A percentile compares a stretch with the other conserved stretches of the same genome.
Evolutionary conservation across 2,888 invertebrate genomes (phyloP).

Genomic region (Drosophila dives): DNA sequence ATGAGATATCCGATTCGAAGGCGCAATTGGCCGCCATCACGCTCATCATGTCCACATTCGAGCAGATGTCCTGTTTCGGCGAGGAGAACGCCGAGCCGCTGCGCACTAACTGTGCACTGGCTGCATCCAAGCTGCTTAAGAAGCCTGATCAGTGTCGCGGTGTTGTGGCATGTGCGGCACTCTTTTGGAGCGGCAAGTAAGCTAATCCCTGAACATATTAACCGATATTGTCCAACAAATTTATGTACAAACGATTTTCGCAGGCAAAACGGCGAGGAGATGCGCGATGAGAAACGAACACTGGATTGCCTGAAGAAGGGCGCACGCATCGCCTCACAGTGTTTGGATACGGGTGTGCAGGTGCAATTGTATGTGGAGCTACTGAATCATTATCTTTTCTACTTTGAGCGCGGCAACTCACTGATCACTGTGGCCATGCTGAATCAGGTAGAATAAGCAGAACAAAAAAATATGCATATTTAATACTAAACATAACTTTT

Average conservation of each 20-base stretch:
- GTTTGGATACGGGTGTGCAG: slow-evolving; percentile 98
- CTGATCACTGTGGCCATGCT: slow-evolving; percentile 86
- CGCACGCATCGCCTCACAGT: slow-evolving; percentile 97
- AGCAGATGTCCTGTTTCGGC: slow-evolving; percentile 96
- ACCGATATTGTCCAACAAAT: neutral
- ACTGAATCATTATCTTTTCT: slow-evolving; percentile 96
- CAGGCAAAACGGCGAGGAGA: slow-evolving; percentile 86
- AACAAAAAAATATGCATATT: neutral
- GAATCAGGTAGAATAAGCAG: slow-evolving; percentile 85
- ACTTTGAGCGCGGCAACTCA: slow-evolving; percentile 94
- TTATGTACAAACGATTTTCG: neutral
- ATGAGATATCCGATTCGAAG: slow-evolving; percentile 98
- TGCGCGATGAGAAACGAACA: slow-evolving; percentile 95
- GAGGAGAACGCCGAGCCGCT: slow-evolving; percentile 99
- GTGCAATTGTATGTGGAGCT: slow-evolving; percentile 98
- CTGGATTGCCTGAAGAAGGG: slow-evolving; percentile 98
- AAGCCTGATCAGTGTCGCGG: slow-evolving; percentile 99
- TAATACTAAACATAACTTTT: slow-evolving; percentile 14
- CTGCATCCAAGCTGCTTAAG: slow-evolving; percentile 97
- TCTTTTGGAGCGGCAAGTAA: slow-evolving; percentile 97
- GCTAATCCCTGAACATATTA: slow-evolving; percentile 22
- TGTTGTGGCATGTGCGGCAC: slow-evolving; percentile 96
- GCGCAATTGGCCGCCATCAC: slow-evolving; percentile 98
- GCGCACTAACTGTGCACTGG: slow-evolving; percentile 97
- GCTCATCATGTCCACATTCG: slow-evolving; percentile 97